A percentile compares a stretch with the other conserved stretches of the same genome.
Evolutionary conservation across 2,113 vertebrate species (phyloP).

Genomic region (Seriola rivoliana): DNA sequence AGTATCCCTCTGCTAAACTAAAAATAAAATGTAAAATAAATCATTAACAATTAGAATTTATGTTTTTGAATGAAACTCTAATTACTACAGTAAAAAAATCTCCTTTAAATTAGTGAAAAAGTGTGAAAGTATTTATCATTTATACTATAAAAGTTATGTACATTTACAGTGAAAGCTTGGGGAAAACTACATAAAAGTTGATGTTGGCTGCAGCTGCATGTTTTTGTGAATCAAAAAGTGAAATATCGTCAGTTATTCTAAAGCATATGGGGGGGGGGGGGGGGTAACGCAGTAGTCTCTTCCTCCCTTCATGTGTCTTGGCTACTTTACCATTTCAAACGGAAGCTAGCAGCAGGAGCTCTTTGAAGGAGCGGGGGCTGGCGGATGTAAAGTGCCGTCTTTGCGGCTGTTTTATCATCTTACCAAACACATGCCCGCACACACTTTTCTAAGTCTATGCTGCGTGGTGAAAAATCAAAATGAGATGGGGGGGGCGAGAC

Average conservation of each 20-base stretch:
- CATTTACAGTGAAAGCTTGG: neutral
- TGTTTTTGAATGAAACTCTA: neutral
- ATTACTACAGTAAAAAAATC: too few relatives aligned
- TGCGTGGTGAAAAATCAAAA: conserved; percentile 42
- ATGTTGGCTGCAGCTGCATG: neutral
- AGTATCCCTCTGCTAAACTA: neutral
- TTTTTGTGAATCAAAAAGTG: neutral
- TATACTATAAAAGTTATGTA: neutral
- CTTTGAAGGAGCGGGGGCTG: conserved; percentile 48
- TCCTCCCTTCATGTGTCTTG: conserved; percentile 37
- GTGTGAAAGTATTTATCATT: neutral
- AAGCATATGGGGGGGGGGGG: neutral
- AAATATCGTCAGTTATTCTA: neutral
- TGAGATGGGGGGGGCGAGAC: conserved; percentile 34
- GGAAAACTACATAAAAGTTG: neutral
- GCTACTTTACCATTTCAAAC: conserved; percentile 67
- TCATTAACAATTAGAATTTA: neutral
- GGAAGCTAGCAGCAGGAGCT: conserved; percentile 48
- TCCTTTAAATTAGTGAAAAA: too few relatives aligned
- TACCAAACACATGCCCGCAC: conserved; percentile 44
- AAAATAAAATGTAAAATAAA: neutral
- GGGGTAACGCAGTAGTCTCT: neutral
- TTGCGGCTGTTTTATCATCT: conserved; percentile 45
- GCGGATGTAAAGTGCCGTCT: conserved; percentile 54
- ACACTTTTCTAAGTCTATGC: neutral